phyloP scores from a whole-genome alignment of 2,113 vertebrate species.

The Saiga tatarica region DNA sequence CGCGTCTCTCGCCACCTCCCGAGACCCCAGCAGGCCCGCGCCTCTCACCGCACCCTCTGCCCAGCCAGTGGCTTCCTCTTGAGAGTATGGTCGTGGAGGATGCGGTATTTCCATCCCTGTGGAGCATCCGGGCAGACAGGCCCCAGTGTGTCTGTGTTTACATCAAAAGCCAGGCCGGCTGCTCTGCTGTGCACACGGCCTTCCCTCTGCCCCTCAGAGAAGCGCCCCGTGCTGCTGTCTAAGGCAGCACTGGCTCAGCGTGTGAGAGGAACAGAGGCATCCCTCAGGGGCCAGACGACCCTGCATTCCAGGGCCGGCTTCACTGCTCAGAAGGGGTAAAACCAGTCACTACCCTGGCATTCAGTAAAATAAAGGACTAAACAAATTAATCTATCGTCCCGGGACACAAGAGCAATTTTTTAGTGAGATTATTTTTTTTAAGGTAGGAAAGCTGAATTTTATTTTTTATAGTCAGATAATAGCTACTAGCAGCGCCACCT shows the following conservation, averaged over 20 bases:
- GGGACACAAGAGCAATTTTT: not conserved
- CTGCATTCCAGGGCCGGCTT: not conserved
- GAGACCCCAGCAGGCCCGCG: not conserved
- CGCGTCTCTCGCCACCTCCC: not conserved
- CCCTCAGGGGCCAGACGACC: not conserved
- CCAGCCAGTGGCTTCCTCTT: not conserved
- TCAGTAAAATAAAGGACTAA: not conserved
- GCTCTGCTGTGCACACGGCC: not conserved
- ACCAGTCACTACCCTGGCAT: not conserved
- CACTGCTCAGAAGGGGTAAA: not conserved
- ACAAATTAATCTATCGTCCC: not conserved
- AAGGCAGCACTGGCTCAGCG: not conserved
- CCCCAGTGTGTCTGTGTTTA: not conserved
- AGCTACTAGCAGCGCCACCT: constrained; percentile 57
- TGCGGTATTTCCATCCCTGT: not conserved
- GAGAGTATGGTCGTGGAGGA: not conserved
- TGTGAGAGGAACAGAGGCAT: not conserved
- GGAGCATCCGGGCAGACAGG: not conserved
- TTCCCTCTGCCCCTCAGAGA: not conserved
- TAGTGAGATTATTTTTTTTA: not conserved
- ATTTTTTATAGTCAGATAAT: not conserved
- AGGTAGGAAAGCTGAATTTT: not conserved
- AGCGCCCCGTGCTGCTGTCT: not conserved
- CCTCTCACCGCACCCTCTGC: not conserved
- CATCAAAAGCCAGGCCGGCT: not conserved